Evolutionary conservation across 2,113 vertebrate genomes (phyloP).

Genomic region (Siniperca knerii): DNA sequence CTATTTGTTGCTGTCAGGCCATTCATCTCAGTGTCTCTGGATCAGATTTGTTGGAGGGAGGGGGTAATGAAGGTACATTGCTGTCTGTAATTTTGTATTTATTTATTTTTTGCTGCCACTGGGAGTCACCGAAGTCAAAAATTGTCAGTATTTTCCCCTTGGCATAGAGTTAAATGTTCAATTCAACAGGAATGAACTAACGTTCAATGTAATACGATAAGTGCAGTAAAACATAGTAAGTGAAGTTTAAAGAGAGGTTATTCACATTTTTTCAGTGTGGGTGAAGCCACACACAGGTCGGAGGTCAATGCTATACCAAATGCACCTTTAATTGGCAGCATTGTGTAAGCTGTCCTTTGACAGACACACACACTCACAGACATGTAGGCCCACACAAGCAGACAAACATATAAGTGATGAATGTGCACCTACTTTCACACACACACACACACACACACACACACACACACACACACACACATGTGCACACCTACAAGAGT

Average conservation of each 20-base stretch:
- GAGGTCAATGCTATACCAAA: slow-evolving; percentile 22
- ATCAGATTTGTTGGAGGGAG: neutral
- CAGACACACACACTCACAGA: neutral
- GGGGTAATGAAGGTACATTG: neutral
- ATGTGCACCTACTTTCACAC: neutral
- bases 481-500: neutral
- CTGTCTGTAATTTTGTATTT: neutral
- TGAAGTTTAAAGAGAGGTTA: neutral
- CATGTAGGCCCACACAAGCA: neutral
- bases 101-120: neutral
- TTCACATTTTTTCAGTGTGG: neutral
- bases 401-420: neutral
- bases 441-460: neutral
- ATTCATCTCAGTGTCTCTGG: neutral
- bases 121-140: neutral
- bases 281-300: neutral
- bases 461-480: neutral
- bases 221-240: no score
- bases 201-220: no score
- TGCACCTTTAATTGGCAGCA: slow-evolving; percentile 44
- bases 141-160: neutral
- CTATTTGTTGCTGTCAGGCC: no score
- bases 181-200: neutral
- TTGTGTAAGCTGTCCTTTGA: slow-evolving; percentile 39
- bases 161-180: neutral